These are phyloP conservation scores for Tiliacea citrago DNA, from an alignment of 2,888 invertebrate genomes.

Conservation along the genomic window DNA sequence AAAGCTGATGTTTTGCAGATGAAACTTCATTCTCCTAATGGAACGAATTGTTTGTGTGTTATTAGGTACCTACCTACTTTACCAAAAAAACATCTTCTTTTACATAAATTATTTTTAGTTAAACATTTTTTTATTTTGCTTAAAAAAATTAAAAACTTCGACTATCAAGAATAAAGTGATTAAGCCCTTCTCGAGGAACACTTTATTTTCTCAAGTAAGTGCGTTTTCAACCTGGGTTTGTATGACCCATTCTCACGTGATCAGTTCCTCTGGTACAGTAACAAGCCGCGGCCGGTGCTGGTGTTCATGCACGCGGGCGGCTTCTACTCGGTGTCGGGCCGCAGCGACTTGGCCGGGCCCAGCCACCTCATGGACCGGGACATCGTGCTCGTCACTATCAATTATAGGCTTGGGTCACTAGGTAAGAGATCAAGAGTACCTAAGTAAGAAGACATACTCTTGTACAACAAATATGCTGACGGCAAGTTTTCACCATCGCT, in stretches of 20 bases:
- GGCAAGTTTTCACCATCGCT: neutral
- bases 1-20: neutral
- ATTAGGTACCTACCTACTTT: neutral
- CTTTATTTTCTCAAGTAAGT: neutral
- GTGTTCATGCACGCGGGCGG: constrained; percentile 93
- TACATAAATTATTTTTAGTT: neutral
- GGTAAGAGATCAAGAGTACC: neutral
- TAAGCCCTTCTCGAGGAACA: neutral
- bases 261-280: constrained; percentile 58
- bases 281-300: constrained; percentile 89
- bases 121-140: too few species aligned
- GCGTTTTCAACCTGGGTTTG: neutral
- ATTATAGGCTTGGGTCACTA: constrained; percentile 91
- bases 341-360: constrained; percentile 91
- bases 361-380: constrained; percentile 92
- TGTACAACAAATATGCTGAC: neutral
- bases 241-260: neutral
- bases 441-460: neutral
- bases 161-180: too few species aligned
- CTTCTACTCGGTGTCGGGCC: constrained; percentile 91
- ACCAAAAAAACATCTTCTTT: too few species aligned
- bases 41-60: neutral
- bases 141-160: too few species aligned
- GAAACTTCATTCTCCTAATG: neutral
- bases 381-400: constrained; percentile 92